phyloP scores from a whole-genome alignment of 1,140 invertebrate species.

The Drosophila malerkotliana region DNA sequence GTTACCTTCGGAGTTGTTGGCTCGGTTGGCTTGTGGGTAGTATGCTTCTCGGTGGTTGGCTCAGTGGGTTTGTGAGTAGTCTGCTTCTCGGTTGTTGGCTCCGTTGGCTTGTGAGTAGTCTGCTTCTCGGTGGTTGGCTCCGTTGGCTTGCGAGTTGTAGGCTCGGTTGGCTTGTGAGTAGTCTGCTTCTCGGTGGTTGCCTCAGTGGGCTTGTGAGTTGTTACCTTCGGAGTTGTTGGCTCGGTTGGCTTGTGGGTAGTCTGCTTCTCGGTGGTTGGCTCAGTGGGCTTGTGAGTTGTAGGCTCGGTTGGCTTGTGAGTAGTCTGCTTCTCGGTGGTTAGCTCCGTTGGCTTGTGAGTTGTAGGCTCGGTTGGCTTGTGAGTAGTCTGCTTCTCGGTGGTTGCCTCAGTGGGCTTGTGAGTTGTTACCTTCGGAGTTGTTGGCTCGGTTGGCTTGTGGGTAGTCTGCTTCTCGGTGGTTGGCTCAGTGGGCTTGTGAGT shows the following conservation, averaged over 20 bases:
- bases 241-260: slow-evolving; percentile 7
- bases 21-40: slow-evolving; percentile 2
- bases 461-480: not conserved
- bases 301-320: slow-evolving; percentile 1
- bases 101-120: not conserved
- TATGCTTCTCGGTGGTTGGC: not conserved
- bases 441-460: not conserved
- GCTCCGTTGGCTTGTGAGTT: not conserved
- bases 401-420: not conserved
- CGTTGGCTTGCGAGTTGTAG: not conserved
- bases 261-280: not conserved
- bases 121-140: not conserved
- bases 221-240: not conserved
- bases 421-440: too few species aligned
- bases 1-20: slow-evolving; percentile 1
- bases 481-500: not conserved
- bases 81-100: not conserved
- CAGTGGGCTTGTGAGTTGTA: slow-evolving; percentile 2
- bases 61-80: too few species aligned
- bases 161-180: too few species aligned
- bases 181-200: too few species aligned
- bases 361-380: not conserved
- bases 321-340: not conserved
- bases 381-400: not conserved
- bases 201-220: too few species aligned